Percentiles rank a stretch among this genome's conserved stretches.
These are phyloP conservation scores for Vicugna pacos DNA, from an alignment of 2,113 vertebrate species.

Conservation along the genomic window DNA sequence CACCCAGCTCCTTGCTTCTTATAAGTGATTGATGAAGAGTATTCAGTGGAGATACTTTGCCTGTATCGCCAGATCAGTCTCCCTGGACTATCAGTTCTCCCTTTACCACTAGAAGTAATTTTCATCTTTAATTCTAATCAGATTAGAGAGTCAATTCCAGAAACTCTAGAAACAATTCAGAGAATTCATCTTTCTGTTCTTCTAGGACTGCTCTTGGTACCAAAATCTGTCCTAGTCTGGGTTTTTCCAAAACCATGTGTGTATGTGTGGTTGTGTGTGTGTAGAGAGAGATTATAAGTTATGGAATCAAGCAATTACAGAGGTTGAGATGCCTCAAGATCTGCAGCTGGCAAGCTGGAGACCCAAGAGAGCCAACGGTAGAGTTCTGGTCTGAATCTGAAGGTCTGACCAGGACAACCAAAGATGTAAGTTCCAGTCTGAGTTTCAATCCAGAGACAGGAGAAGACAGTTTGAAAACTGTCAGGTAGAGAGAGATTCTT, in stretches of 20 bases:
- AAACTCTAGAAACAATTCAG: not conserved
- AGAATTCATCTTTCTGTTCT: not conserved
- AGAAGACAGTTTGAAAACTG: not conserved
- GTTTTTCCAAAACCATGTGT: not conserved
- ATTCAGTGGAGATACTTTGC: not conserved
- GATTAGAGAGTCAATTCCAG: not conserved
- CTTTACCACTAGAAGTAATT: not conserved
- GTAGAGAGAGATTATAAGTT: not conserved
- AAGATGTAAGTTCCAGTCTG: not conserved
- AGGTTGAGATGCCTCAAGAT: not conserved
- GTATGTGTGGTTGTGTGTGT: not conserved
- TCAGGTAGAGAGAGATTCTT: not conserved
- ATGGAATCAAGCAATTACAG: not conserved
- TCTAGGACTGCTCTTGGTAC: not conserved
- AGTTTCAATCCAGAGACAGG: not conserved
- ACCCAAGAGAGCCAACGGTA: not conserved
- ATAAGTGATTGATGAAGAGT: not conserved
- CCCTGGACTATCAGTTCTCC: not conserved
- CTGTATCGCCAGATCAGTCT: not conserved
- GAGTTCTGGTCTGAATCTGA: not conserved
- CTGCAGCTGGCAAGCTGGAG: not conserved
- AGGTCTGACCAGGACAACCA: too few species aligned
- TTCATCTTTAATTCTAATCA: not conserved
- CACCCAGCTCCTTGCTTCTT: not conserved
- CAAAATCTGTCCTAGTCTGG: not conserved